A percentile compares a stretch with the other conserved stretches of the same genome.
Conservation (phyloP, 2,113 vertebrate species). For the Elgaria multicarinata region DNA sequence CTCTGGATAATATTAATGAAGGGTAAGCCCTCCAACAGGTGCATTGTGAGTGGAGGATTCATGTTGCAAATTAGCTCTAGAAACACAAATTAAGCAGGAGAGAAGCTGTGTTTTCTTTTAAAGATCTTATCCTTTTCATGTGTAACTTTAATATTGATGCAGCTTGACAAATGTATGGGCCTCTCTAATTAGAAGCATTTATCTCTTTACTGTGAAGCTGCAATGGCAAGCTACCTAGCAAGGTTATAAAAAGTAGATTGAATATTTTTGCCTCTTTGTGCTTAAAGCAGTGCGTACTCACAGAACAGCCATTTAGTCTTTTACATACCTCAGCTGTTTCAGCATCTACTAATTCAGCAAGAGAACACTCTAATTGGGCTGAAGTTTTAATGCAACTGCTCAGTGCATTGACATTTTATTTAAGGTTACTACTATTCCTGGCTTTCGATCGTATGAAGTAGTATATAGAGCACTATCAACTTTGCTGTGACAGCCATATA, state of each 20-base stretch:
- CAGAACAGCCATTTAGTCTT: not conserved
- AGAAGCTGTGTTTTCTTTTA: not conserved
- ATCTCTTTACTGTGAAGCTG: not conserved
- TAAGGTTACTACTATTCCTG: not conserved
- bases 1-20: not conserved
- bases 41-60: no score
- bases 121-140: not conserved
- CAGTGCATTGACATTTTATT: not conserved
- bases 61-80: no score
- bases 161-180: not conserved
- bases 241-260: not conserved
- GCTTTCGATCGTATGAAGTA: no score
- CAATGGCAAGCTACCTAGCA: not conserved
- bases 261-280: not conserved
- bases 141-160: not conserved
- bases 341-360: not conserved
- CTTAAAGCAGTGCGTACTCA: not conserved
- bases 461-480: not conserved
- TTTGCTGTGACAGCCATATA: not conserved
- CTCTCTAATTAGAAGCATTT: slow-evolving; percentile 12
- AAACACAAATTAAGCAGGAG: not conserved
- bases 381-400: not conserved
- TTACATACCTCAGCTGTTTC: not conserved
- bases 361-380: not conserved
- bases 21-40: not conserved